phyloP scores from a whole-genome alignment of 2,113 vertebrate genomes.

The Bubalus kerabau region DNA sequence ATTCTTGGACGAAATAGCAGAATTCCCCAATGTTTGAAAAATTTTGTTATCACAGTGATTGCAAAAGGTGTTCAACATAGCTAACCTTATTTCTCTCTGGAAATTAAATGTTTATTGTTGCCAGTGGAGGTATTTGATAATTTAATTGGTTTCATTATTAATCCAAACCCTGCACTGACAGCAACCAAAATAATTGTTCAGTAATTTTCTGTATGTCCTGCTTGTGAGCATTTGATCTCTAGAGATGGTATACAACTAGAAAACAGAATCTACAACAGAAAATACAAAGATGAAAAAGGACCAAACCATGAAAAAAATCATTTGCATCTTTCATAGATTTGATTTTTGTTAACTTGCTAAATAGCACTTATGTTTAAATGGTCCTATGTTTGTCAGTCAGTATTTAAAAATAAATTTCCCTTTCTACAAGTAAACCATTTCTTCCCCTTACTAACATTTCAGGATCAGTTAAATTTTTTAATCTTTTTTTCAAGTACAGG shows the following conservation, averaged over 20 bases:
- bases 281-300: background rate
- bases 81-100: conserved; percentile 11
- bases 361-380: background rate
- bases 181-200: conserved; percentile 21
- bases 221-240: background rate
- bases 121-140: conserved; percentile 15
- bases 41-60: background rate
- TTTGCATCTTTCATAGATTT: background rate
- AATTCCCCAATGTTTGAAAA: background rate
- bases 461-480: background rate
- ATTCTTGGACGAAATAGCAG: background rate
- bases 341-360: background rate
- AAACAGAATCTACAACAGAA: background rate
- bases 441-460: background rate
- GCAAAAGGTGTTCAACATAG: background rate
- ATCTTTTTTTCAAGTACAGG: background rate
- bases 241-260: background rate
- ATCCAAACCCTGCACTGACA: conserved; percentile 8
- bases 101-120: conserved; percentile 56
- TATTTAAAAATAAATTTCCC: background rate
- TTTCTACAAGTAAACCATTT: background rate
- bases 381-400: background rate
- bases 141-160: conserved; percentile 63
- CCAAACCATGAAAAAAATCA: background rate
- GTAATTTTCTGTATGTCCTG: conserved; percentile 21